Evolutionary conservation across 2,797 vertebrate species (phyloP).

Genomic region (Parambassis ranga): DNA sequence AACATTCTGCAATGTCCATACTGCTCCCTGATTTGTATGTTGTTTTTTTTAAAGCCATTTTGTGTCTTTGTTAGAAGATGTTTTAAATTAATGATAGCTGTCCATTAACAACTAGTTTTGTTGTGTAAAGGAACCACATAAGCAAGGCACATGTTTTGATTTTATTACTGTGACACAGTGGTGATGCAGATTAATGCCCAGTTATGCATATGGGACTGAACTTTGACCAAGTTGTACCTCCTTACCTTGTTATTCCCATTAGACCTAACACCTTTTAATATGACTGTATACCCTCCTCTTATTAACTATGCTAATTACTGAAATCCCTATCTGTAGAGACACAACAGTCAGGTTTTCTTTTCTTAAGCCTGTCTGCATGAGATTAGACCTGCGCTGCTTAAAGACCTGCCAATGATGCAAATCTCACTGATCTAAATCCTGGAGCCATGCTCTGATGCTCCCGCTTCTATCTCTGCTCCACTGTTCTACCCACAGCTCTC

Average conservation of each 20-base stretch:
- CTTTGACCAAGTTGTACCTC: slow-evolving; percentile 27
- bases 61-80: no score
- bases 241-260: slow-evolving; percentile 40
- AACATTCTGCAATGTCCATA: neutral
- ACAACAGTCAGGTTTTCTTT: slow-evolving; percentile 67
- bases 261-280: slow-evolving; percentile 55
- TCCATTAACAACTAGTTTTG: no score
- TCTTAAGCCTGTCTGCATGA: slow-evolving; percentile 77
- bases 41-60: no score
- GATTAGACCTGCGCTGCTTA: slow-evolving; percentile 74
- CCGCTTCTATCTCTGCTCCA: slow-evolving; percentile 40
- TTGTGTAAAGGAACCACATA: no score
- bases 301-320: slow-evolving; percentile 81
- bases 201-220: neutral
- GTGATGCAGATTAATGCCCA: no score
- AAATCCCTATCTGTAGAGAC: slow-evolving; percentile 74
- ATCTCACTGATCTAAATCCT: slow-evolving; percentile 80
- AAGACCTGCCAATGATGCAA: slow-evolving; percentile 77
- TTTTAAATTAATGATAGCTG: no score
- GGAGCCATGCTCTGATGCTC: slow-evolving; percentile 67
- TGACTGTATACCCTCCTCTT: slow-evolving; percentile 51
- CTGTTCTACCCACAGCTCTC: slow-evolving; percentile 31
- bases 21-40: neutral
- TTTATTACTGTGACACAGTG: no score
- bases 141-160: no score